These are phyloP conservation scores for Aphis gossypii DNA, from an alignment of 1,140 invertebrate species.

Conservation along the genomic window DNA sequence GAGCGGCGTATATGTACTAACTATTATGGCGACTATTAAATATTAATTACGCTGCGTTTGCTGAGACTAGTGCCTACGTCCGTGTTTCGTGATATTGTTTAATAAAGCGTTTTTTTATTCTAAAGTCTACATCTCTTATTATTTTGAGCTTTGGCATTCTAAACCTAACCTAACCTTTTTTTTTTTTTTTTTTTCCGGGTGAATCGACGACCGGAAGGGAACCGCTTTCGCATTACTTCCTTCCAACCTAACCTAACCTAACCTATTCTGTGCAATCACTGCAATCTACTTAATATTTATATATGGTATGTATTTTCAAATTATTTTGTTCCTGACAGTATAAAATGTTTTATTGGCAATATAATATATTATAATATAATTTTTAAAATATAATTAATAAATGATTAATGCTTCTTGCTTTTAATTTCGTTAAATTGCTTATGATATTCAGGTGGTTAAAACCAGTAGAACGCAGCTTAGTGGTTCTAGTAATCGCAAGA, in stretches of 20 bases:
- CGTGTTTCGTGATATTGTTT: background rate
- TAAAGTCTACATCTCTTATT: background rate
- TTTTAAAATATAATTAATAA: background rate
- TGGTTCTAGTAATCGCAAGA: slow-evolving; percentile 10
- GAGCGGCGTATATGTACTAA: no score
- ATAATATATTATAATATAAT: background rate
- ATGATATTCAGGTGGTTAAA: background rate
- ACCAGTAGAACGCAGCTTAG: background rate
- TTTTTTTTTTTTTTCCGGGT: no score
- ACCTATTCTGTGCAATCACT: slow-evolving; percentile 4
- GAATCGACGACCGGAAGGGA: no score
- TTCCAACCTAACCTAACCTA: no score
- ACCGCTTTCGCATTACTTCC: no score
- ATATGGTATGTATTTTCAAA: background rate
- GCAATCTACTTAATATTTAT: background rate
- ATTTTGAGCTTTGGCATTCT: background rate
- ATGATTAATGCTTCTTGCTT: slow-evolving; percentile 8
- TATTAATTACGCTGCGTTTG: background rate
- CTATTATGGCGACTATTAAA: background rate
- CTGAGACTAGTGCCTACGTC: background rate
- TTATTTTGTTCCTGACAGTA: background rate
- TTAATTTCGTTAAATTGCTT: slow-evolving; percentile 12
- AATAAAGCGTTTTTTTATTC: background rate
- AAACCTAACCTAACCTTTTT: no score
- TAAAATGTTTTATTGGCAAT: background rate